Evolutionary conservation across 2,797 vertebrate genomes (phyloP).

Genomic region (Pagetopsis macropterus): DNA sequence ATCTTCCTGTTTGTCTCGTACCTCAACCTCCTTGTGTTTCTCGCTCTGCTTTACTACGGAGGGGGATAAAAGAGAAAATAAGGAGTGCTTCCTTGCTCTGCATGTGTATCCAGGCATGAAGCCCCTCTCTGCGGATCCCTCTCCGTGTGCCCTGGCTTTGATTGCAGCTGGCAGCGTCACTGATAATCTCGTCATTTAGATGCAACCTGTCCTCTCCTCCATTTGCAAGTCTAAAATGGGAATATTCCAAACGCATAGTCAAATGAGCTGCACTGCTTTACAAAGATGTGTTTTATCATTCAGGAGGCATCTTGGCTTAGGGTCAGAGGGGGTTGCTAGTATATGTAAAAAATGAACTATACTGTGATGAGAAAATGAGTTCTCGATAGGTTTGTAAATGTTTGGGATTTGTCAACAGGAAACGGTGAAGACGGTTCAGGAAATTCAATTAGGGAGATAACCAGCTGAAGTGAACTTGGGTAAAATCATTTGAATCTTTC

Average conservation of each 20-base stretch:
- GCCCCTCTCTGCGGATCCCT: conserved; percentile 72
- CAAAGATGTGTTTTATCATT: conserved; percentile 59
- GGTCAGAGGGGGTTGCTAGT: conserved; percentile 46
- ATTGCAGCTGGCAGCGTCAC: conserved; percentile 83
- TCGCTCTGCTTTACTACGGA: conserved; percentile 43
- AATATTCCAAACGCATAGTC: conserved; percentile 55
- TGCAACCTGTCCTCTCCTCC: conserved; percentile 74
- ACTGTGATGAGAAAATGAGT: conserved; percentile 44
- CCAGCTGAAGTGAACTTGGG: conserved; percentile 21
- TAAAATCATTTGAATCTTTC: conserved; percentile 33
- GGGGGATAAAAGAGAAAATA: conserved; percentile 71
- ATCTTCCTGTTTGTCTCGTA: conserved; percentile 43
- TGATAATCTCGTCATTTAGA: conserved; percentile 83
- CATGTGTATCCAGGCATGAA: conserved; percentile 69
- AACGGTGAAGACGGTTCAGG: conserved; percentile 39
- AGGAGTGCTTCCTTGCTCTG: conserved; percentile 43
- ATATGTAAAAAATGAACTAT: conserved; percentile 15
- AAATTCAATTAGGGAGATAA: conserved; percentile 59
- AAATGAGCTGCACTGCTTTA: conserved; percentile 46
- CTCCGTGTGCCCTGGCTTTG: conserved; percentile 66
- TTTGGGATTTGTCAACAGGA: conserved; percentile 53
- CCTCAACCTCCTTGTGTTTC: conserved; percentile 47
- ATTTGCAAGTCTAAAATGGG: conserved; percentile 75
- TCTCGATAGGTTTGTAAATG: conserved; percentile 46
- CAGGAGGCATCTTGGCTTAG: conserved; percentile 42